Base-by-base conservation (phyloP, 2,797 vertebrate genomes). In the Myotis daubentonii region DNA sequence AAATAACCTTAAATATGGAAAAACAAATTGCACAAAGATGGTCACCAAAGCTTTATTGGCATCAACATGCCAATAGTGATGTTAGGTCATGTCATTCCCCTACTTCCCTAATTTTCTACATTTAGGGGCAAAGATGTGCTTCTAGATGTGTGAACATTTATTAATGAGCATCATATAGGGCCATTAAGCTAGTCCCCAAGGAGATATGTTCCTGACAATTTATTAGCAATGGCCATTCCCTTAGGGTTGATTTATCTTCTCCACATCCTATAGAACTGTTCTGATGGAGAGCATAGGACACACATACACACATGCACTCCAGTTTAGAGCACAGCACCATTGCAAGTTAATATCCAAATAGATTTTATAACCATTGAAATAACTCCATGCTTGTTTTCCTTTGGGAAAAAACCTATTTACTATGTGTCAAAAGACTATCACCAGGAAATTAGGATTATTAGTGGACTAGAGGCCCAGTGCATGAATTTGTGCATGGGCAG, bases 361-460 rank as follows among this genome's bases (percentile, higher is more conserved):
- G 19, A 11, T 75, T 88, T 86, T 74, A 76, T 95, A 88, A 51
- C 74, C 22, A 60, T 66, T 47, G 88, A 93, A 94, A 91, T 81
- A 95, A 79, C 8, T 80, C 22, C 70, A 83, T 85, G 68, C 66
- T 82, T 96, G 5, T 80, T 95, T 95, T 78, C 74, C 85, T 93
- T 91, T 89, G 75, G 51, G 80, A 87, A 93, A 71, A 79, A 88
- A 71, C 9, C 38, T 85, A 38, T 74, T 90, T 92, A 30, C 80
- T 91, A 30, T 93, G 62, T 83, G 44, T 88, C 36, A 90, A 81
- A 96, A 89, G 44, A 47, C 57, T 83, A 13, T 81, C 74, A 82
- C 71, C 81, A 66, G 89, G 89, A 94, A 95, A 87, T 89, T 66
- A 70, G 47, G 33, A 53, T 91, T 92, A 60, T 88, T 91, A 51